Conservation (phyloP, 2,113 vertebrate genomes). For the Centrocercus urophasianus region DNA sequence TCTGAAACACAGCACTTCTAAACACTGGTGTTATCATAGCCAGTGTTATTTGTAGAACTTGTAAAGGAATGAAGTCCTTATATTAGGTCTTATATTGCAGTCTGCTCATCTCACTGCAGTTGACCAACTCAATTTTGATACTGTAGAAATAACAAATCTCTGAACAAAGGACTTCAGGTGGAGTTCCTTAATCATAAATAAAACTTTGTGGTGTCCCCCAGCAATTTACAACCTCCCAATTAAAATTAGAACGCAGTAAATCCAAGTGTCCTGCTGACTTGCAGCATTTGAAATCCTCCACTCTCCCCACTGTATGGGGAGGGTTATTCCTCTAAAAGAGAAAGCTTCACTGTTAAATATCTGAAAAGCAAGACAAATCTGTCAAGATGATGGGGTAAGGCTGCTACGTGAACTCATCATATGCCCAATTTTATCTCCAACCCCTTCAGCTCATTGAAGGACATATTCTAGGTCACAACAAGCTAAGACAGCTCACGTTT, state of each 20-base stretch:
- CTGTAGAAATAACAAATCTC: conserved; percentile 12
- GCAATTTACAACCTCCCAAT: neutral
- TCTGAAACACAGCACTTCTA: conserved; percentile 1
- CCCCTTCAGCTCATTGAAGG: neutral
- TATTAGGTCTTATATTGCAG: neutral
- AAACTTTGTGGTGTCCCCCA: neutral
- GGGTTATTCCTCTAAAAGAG: conserved; percentile 3
- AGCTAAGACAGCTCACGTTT: neutral
- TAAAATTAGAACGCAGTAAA: conserved; percentile 8
- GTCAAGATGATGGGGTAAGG: neutral
- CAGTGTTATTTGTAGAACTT: conserved; percentile 21
- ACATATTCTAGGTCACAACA: neutral
- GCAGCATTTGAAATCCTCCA: conserved; percentile 2
- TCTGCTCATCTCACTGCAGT: conserved; percentile 20
- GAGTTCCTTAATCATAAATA: neutral
- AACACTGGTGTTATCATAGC: neutral
- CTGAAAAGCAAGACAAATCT: neutral
- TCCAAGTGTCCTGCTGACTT: neutral
- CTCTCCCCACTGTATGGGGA: neutral
- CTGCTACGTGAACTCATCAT: neutral
- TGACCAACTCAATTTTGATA: conserved; percentile 27
- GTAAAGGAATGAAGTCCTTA: neutral
- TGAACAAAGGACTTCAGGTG: neutral
- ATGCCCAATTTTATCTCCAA: neutral
- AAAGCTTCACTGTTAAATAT: neutral